Base-by-base conservation (phyloP, 53 echinoderm and acorn worm genomes). In the Holothuria leucospilota region DNA sequence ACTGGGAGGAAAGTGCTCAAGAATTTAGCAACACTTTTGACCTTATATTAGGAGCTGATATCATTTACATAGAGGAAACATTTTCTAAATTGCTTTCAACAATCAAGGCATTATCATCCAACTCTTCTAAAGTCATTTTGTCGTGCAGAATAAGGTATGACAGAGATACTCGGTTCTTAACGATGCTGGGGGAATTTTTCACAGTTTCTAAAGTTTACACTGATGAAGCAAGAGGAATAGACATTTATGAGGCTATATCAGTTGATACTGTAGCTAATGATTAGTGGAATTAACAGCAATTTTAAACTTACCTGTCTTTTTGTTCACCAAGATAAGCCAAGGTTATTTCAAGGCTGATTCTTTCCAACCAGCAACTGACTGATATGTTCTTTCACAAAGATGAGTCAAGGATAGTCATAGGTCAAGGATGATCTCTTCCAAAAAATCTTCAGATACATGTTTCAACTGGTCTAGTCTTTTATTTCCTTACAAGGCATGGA, bases 111-210 rank as follows among this genome's bases (percentile, higher is more conserved):
- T 77, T 98, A 38, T 86, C 84, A 18, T 42, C 66, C 38, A 41
- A 59, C 26, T 51, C 83, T 5, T 90, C 88, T 6, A 66, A 77
- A 60, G 75, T 98, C 39, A 65, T 98, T n/a, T 77, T 98, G 30
- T 94, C 94, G 13, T 98, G 98, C 85, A 87, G 93, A 20, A 98
- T 98, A 29, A 60, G 98, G 62, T 98, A 98, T n/a, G 77, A 93
- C 14, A 87, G 93, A 64, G 98, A 98, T 71, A 79, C 81, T 30
- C 40, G 74, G 21, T 98, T 95, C 62, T 63, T 98, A 59, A 77
- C 90, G 2, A 92, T 91, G 93, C 24, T 98, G 82, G 82, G 81
- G 51, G 63, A 77, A 5, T 71, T 82, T 7, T 98, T 94, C 81
- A n/a, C 29, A 2, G 93, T 98, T 38, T 46, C 30, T 23, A 87